Percentiles rank a stretch among this genome's conserved stretches.
phyloP scores from a whole-genome alignment of 2,888 invertebrate species.

The Xanthorhoe spadicearia region DNA sequence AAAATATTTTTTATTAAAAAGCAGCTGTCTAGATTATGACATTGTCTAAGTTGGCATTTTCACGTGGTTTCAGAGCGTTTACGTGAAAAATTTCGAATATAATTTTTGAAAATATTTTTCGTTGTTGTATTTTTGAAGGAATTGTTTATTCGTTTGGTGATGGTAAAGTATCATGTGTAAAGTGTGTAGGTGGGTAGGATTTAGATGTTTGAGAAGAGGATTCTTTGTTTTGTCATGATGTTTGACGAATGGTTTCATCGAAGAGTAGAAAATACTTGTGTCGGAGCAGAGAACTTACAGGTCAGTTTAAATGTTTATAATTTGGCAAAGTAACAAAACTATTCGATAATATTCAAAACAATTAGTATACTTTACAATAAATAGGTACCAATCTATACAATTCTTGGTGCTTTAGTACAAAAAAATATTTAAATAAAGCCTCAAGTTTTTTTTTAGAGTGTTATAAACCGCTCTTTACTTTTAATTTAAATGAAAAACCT shows the following conservation, averaged over 20 bases:
- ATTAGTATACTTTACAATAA: too few species aligned
- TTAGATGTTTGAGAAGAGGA: constrained; percentile 62
- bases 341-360: too few species aligned
- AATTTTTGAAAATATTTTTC: constrained; percentile 79
- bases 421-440: too few species aligned
- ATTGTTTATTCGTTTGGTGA: constrained; percentile 79
- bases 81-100: constrained; percentile 76
- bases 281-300: constrained; percentile 71
- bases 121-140: constrained; percentile 81
- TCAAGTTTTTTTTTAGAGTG: too few species aligned
- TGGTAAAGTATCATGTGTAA: constrained; percentile 82
- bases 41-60: constrained; percentile 48
- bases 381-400: too few species aligned
- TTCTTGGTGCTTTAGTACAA: too few species aligned
- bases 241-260: constrained; percentile 81
- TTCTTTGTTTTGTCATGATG: constrained; percentile 73
- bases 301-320: constrained; percentile 49
- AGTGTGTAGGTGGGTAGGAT: constrained; percentile 62
- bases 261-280: constrained; percentile 66
- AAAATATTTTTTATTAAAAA: constrained; percentile 36
- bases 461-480: too few species aligned
- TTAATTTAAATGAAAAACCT: too few species aligned
- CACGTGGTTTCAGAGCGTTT: constrained; percentile 68
- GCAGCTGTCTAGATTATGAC: constrained; percentile 49
- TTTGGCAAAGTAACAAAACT: background rate